Evolutionary conservation across 2,113 vertebrate species (phyloP).

Genomic region (Ailuropoda melanoleuca): DNA sequence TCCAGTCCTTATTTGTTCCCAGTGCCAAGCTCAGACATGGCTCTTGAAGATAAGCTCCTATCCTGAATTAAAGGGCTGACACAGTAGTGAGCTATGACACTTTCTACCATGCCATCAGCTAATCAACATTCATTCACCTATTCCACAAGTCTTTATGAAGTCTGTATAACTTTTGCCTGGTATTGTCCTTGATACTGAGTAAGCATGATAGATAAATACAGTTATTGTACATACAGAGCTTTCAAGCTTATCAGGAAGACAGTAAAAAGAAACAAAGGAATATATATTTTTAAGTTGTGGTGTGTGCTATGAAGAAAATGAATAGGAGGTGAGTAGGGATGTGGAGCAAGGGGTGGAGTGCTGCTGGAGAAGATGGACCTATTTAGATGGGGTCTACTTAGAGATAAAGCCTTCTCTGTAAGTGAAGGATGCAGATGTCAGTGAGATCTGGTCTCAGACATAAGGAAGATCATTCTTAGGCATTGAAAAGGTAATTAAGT

Average conservation of each 20-base stretch:
- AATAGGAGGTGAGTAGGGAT: background rate
- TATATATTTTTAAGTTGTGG: background rate
- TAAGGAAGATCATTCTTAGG: background rate
- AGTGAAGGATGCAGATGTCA: background rate
- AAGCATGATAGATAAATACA: background rate
- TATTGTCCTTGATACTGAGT: background rate
- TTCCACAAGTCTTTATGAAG: background rate
- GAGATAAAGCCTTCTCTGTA: background rate
- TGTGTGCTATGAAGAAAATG: background rate
- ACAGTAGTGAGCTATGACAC: background rate
- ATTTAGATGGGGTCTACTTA: background rate
- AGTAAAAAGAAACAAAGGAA: background rate
- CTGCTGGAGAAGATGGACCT: background rate
- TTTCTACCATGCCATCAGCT: background rate
- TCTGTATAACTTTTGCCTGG: background rate
- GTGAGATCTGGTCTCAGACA: too few species aligned
- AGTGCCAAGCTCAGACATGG: background rate
- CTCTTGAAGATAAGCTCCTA: constrained; percentile 29
- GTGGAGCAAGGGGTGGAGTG: background rate
- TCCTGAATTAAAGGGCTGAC: background rate
- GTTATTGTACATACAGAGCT: background rate
- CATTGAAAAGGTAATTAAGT: background rate
- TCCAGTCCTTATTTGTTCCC: background rate
- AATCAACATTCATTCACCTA: background rate
- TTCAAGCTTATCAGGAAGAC: background rate